Evolutionary conservation across 2,113 vertebrate genomes (phyloP).

Genomic region (Pedetes capensis): DNA sequence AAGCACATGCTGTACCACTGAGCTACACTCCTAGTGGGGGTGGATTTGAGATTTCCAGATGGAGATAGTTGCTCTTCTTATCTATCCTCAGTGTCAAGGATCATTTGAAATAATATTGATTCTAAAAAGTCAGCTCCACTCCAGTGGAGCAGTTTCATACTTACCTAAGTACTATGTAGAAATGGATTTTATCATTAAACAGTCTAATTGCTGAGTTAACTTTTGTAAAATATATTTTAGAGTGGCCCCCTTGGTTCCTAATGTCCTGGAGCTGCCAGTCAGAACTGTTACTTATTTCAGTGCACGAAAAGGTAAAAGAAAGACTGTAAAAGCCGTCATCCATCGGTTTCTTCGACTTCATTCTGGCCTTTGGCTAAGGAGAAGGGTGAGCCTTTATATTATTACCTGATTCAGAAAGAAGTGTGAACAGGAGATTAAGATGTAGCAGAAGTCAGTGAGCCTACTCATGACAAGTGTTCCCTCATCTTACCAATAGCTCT

Average conservation of each 20-base stretch:
- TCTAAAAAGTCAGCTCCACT: neutral
- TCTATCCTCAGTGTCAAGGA: neutral
- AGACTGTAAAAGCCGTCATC: conserved; percentile 88
- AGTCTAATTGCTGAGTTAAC: neutral
- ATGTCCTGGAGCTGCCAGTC: conserved; percentile 82
- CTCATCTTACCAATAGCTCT: neutral
- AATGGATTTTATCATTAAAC: neutral
- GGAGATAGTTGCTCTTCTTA: neutral
- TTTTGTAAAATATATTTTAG: conserved; percentile 77
- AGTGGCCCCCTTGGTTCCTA: conserved; percentile 82
- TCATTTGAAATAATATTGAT: neutral
- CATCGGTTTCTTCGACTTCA: conserved; percentile 93
- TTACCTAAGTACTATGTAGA: neutral
- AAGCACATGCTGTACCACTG: neutral
- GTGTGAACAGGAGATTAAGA: neutral
- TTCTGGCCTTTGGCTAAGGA: conserved; percentile 95
- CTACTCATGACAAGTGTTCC: neutral
- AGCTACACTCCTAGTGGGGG: neutral
- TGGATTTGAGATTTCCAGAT: neutral
- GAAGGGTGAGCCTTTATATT: conserved; percentile 84
- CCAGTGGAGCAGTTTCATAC: neutral
- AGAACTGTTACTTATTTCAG: conserved; percentile 89
- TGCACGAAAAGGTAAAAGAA: conserved; percentile 90
- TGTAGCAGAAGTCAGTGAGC: neutral
- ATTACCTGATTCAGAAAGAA: neutral